These are phyloP conservation scores for Pseudorhiza aurosa DNA, from an alignment of 30 jellyfish, hydroid and myxozoan genomes.

Conservation along the genomic window DNA sequence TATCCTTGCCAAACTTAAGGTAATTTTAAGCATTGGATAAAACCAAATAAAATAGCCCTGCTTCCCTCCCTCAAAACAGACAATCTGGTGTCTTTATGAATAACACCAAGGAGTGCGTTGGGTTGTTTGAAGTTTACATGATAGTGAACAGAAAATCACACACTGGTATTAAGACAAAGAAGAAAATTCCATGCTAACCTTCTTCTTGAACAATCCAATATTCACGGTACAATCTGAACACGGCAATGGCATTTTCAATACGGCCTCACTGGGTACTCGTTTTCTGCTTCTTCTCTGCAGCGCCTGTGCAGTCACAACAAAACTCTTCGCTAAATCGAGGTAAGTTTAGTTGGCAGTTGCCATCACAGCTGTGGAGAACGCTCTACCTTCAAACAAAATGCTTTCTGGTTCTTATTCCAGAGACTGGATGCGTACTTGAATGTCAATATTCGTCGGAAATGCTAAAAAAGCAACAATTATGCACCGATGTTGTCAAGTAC, in stretches of 20 bases:
- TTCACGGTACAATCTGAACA: constrained; percentile 76
- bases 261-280: background rate
- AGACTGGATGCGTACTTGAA: too few species aligned
- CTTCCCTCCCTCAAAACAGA: background rate
- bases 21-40: too few species aligned
- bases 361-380: too few species aligned
- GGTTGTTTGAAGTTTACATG: background rate
- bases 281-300: background rate
- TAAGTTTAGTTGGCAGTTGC: too few species aligned
- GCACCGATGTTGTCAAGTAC: too few species aligned
- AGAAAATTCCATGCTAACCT: constrained; percentile 54
- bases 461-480: too few species aligned
- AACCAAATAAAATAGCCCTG: background rate
- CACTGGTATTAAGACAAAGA: background rate
- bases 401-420: too few species aligned
- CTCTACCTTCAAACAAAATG: too few species aligned
- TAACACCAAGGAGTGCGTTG: background rate
- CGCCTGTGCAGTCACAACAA: too few species aligned
- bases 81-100: background rate
- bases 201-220: constrained; percentile 80
- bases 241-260: constrained; percentile 75
- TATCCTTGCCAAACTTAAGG: too few species aligned
- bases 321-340: too few species aligned
- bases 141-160: background rate
- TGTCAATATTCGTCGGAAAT: too few species aligned